A percentile compares a stretch with the other conserved stretches of the same genome.
These are phyloP conservation scores for Pyrrhia umbra DNA, from an alignment of 2,888 invertebrate genomes.

Conservation along the genomic window DNA sequence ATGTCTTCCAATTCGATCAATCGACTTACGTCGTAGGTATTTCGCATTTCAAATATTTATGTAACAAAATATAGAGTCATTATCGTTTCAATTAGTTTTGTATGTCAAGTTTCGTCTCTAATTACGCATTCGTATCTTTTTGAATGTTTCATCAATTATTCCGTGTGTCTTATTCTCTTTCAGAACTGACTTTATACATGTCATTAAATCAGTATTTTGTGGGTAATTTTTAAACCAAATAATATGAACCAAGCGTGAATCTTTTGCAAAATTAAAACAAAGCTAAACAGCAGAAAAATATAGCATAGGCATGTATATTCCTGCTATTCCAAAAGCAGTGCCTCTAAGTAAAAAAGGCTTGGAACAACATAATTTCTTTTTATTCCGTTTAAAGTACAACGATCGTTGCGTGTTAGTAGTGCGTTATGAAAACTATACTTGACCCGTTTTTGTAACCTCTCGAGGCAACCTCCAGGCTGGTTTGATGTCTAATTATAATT, in stretches of 20 bases:
- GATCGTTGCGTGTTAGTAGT: conserved; percentile 70
- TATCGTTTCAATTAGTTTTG: background rate
- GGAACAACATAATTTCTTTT: conserved; percentile 46
- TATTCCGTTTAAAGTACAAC: conserved; percentile 47
- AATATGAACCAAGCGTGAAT: background rate
- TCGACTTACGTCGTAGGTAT: background rate
- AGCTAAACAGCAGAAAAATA: conserved; percentile 33
- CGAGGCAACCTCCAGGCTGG: conserved; percentile 64
- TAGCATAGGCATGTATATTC: conserved; percentile 28
- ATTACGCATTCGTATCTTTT: background rate
- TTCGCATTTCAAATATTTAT: conserved; percentile 3
- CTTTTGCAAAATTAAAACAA: background rate
- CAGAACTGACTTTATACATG: background rate
- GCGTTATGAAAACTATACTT: conserved; percentile 78
- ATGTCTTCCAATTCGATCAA: conserved; percentile 32
- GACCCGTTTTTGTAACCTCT: conserved; percentile 77
- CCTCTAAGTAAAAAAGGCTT: conserved; percentile 24
- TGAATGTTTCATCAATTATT: background rate
- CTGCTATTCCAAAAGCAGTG: conserved; percentile 13
- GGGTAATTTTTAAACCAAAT: background rate
- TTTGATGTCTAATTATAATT: conserved; percentile 73
- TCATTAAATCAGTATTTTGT: background rate
- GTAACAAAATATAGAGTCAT: background rate
- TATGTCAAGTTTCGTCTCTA: background rate
- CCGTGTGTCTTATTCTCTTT: background rate